Conservation (phyloP, 23 tunicate genomes). For the Trididemnum nubilum region DNA sequence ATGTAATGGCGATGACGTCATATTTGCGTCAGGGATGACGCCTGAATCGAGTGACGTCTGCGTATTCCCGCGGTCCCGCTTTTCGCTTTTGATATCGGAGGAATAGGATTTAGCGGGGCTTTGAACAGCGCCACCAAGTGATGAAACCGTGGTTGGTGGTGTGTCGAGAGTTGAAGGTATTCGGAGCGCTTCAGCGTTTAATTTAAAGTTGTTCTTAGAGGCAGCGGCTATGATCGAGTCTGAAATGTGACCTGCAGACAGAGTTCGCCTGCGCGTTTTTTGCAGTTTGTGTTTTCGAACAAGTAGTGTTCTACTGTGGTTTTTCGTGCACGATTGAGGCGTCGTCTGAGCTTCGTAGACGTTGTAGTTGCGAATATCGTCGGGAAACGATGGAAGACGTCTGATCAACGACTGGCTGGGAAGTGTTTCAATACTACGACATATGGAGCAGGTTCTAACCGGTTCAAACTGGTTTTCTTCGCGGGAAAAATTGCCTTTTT, state of each 20-base stretch:
- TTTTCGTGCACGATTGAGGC: background rate
- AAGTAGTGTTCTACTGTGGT: background rate
- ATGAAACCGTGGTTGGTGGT: too few relatives aligned
- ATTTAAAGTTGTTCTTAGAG: background rate
- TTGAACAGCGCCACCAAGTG: background rate
- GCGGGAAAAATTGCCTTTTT: background rate
- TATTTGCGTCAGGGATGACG: slow-evolving; percentile 18
- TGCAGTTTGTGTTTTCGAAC: background rate
- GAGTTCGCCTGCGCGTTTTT: background rate
- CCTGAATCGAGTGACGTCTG: slow-evolving; percentile 59
- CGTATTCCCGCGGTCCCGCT: slow-evolving; percentile 55
- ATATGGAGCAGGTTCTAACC: background rate
- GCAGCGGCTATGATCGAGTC: background rate
- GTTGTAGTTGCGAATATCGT: background rate
- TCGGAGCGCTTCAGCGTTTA: background rate
- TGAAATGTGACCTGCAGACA: background rate
- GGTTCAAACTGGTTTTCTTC: background rate
- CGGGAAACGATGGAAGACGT: background rate
- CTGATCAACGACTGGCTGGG: background rate
- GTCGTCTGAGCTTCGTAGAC: background rate
- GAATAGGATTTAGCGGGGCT: background rate
- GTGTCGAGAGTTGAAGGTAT: background rate
- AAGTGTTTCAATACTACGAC: background rate
- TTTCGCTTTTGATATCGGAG: background rate
- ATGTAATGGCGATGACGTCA: slow-evolving; percentile 16